Evolutionary conservation across 1,140 invertebrate species (phyloP).

Genomic region (Orius laevigatus): DNA sequence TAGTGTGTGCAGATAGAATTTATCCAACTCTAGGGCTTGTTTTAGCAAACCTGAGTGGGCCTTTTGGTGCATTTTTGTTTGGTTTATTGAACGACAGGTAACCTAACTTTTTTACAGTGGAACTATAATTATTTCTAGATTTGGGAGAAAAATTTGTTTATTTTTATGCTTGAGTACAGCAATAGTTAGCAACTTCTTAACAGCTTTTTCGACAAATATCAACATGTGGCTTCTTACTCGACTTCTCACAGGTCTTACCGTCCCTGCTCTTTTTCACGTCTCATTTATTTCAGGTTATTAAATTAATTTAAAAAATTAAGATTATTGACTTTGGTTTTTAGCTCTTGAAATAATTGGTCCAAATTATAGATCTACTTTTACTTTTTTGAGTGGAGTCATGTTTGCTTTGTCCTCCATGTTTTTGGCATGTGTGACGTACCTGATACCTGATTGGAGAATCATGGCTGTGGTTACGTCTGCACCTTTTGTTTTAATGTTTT

Average conservation of each 20-base stretch:
- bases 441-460: conserved; percentile 64
- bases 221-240: conserved; percentile 64
- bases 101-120: conserved; percentile 7
- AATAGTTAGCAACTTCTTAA: conserved; percentile 57
- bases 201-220: conserved; percentile 55
- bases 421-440: conserved; percentile 61
- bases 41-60: conserved; percentile 64
- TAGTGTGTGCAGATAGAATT: conserved; percentile 67
- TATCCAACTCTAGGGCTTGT: conserved; percentile 71
- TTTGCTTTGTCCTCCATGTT: conserved; percentile 73
- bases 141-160: conserved; percentile 63
- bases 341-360: conserved; percentile 77
- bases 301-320: not conserved
- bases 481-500: conserved; percentile 67
- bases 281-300: conserved; percentile 82
- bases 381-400: conserved; percentile 76
- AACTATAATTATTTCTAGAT: conserved; percentile 29
- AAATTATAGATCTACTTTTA: conserved; percentile 77
- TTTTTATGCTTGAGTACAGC: conserved; percentile 63
- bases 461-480: conserved; percentile 61
- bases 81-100: conserved; percentile 64
- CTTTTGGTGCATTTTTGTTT: conserved; percentile 71
- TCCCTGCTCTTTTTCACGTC: conserved; percentile 86
- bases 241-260: conserved; percentile 68
- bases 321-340: conserved; percentile 31